phyloP scores from a whole-genome alignment of 2,113 vertebrate genomes.

The Ursus arctos region DNA sequence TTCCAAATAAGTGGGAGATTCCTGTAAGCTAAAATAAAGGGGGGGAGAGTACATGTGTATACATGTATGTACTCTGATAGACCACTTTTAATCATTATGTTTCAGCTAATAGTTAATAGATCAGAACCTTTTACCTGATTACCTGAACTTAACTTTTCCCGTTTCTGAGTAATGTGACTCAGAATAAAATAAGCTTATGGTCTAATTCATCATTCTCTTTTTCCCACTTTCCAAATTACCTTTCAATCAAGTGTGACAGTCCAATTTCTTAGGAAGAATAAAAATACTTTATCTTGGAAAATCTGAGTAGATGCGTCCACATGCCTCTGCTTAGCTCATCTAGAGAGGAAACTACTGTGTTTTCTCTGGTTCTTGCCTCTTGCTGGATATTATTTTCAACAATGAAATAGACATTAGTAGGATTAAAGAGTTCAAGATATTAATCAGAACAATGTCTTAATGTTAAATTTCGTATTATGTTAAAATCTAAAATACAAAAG shows the following conservation, averaged over 20 bases:
- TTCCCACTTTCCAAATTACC: background rate
- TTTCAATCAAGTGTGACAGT: background rate
- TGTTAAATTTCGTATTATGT: constrained; percentile 25
- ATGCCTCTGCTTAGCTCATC: background rate
- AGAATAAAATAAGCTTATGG: background rate
- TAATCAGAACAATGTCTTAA: constrained; percentile 14
- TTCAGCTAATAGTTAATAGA: constrained; percentile 3
- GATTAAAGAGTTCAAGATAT: constrained; percentile 13
- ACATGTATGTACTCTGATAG: background rate
- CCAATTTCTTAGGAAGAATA: background rate
- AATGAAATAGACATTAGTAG: background rate
- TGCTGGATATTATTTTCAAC: constrained; percentile 7
- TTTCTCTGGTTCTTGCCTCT: constrained; percentile 22
- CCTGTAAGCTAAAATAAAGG: constrained; percentile 93
- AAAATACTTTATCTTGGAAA: constrained; percentile 26
- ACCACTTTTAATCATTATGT: background rate
- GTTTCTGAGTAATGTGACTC: background rate
- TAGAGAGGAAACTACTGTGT: background rate
- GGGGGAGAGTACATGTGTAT: background rate
- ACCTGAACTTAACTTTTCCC: too few relatives aligned
- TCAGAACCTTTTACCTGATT: background rate
- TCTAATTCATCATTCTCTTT: constrained; percentile 18
- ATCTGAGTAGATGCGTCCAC: background rate
- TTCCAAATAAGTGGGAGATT: constrained; percentile 94
- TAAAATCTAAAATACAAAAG: constrained; percentile 13